Percentiles rank a stretch among this genome's conserved stretches.
Conservation (phyloP, 2,888 invertebrate species). For the Metopia argyrocephala region DNA sequence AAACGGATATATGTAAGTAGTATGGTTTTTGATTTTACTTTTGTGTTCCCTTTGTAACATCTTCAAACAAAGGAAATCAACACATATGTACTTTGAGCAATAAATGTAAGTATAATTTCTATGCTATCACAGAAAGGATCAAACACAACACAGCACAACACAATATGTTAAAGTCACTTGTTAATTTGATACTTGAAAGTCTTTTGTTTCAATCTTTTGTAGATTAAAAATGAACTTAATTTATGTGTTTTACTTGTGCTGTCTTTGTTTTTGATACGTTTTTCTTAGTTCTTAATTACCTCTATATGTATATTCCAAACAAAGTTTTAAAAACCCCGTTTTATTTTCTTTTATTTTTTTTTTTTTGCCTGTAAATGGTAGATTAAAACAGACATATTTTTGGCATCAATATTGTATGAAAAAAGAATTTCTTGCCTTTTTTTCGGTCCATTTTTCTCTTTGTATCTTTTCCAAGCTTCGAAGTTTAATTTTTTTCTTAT, state of each 20-base stretch:
- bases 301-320: constrained; percentile 4
- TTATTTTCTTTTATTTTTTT: background rate
- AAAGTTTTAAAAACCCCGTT: constrained; percentile 15
- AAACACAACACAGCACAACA: too few relatives aligned
- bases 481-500: too few relatives aligned
- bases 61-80: constrained; percentile 42
- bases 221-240: constrained; percentile 62
- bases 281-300: too few relatives aligned
- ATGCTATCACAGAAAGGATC: too few relatives aligned
- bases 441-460: constrained; percentile 37
- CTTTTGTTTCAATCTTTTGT: too few relatives aligned
- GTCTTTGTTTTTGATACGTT: constrained; percentile 29
- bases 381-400: too few relatives aligned
- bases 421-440: too few relatives aligned
- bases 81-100: constrained; percentile 22
- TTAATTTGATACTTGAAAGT: constrained; percentile 50
- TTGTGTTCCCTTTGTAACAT: background rate
- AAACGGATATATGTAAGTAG: background rate
- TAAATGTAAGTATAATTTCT: too few relatives aligned
- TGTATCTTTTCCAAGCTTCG: constrained; percentile 18
- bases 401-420: too few relatives aligned
- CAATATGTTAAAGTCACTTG: constrained; percentile 2
- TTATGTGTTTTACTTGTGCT: constrained; percentile 45
- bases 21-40: constrained; percentile 47
- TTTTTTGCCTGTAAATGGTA: background rate